A percentile compares a stretch with the other conserved stretches of the same genome.
These are phyloP conservation scores for Lithophane ornitopus DNA, from an alignment of 2,888 invertebrate genomes.

Conservation along the genomic window DNA sequence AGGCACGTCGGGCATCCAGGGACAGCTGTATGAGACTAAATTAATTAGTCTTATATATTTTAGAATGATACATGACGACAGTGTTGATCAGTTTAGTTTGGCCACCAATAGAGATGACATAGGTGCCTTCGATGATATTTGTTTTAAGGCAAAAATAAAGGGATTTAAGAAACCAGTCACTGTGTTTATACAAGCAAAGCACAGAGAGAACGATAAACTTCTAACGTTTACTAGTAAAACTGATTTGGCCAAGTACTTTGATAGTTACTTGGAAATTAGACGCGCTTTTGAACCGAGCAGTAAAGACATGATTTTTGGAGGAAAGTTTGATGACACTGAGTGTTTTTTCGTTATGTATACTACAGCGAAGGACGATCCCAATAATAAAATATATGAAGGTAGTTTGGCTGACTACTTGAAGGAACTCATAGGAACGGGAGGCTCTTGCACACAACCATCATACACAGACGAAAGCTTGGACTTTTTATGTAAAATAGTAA, in stretches of 20 bases:
- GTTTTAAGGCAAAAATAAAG: constrained; percentile 49
- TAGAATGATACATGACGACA: constrained; percentile 37
- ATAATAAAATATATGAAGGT: constrained; percentile 15
- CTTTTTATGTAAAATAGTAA: constrained; percentile 42
- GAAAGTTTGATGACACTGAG: constrained; percentile 36
- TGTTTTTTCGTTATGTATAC: constrained; percentile 60
- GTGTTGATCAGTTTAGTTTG: constrained; percentile 55
- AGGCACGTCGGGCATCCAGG: constrained; percentile 57
- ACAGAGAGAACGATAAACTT: constrained; percentile 49
- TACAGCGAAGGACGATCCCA: constrained; percentile 40
- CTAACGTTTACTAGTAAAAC: constrained; percentile 31
- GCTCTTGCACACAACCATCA: constrained; percentile 16
- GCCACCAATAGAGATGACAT: constrained; percentile 57
- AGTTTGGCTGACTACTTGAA: constrained; percentile 15
- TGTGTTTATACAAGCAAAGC: constrained; percentile 61
- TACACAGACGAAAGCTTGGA: constrained; percentile 39
- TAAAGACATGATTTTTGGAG: constrained; percentile 42
- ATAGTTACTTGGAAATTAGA: constrained; percentile 49
- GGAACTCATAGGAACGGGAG: constrained; percentile 49
- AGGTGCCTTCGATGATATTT: constrained; percentile 29
- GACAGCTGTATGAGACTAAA: constrained; percentile 65
- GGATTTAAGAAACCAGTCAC: constrained; percentile 24
- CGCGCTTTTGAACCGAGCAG: constrained; percentile 21
- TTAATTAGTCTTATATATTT: constrained; percentile 56
- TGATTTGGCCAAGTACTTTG: constrained; percentile 45